phyloP scores from a whole-genome alignment of 2,888 invertebrate genomes.

The Listrodromus nycthemerus region DNA sequence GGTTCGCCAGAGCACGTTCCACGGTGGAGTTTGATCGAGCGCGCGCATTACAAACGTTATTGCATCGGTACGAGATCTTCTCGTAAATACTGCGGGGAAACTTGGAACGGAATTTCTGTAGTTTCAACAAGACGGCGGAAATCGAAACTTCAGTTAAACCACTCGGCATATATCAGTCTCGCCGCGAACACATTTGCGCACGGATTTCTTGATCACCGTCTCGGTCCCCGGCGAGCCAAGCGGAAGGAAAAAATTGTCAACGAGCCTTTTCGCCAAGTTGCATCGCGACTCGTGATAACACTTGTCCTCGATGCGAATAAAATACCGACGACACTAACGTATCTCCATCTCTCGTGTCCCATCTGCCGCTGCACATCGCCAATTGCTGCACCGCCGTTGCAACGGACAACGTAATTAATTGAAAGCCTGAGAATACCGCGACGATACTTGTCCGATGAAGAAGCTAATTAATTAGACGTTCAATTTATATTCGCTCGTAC shows the following conservation, averaged over 20 bases:
- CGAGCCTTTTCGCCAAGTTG: neutral
- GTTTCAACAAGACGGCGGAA: slow-evolving; percentile 3
- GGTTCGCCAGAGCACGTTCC: slow-evolving; percentile 4
- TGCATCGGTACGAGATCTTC: neutral
- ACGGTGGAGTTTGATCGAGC: slow-evolving; percentile 35
- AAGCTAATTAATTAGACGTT: slow-evolving; percentile 79
- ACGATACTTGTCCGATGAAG: slow-evolving; percentile 62
- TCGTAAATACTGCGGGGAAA: slow-evolving; percentile 21
- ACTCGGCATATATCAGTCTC: slow-evolving; percentile 6
- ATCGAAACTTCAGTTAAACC: slow-evolving; percentile 4
- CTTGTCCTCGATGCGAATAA: neutral
- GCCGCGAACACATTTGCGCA: slow-evolving; percentile 1
- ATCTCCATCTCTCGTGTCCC: slow-evolving; percentile 1
- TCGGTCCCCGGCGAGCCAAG: no score
- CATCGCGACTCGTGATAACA: neutral
- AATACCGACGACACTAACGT: neutral
- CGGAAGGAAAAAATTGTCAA: no score
- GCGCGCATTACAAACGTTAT: slow-evolving; percentile 26
- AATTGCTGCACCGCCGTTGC: slow-evolving; percentile 51
- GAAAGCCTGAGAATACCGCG: slow-evolving; percentile 67
- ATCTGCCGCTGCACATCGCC: slow-evolving; percentile 57
- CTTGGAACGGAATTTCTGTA: slow-evolving; percentile 29
- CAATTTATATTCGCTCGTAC: slow-evolving; percentile 79
- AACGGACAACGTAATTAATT: slow-evolving; percentile 67
- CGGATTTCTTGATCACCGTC: neutral